Conservation (phyloP, 2,113 vertebrate species). For the Nerophis lumbriciformis region DNA sequence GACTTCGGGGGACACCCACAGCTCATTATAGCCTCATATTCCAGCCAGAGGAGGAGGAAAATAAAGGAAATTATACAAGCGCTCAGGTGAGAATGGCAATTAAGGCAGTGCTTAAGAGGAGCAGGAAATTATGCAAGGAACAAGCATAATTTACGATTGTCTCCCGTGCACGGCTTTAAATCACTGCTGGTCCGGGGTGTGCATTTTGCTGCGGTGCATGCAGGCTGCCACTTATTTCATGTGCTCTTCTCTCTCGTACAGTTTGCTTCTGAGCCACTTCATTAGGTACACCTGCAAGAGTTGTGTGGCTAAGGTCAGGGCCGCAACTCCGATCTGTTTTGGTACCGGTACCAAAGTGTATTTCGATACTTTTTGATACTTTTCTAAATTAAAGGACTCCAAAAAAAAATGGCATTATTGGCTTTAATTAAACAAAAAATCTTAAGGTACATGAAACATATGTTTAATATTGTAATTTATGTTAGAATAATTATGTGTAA, state of each 20-base stretch:
- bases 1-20: conserved; percentile 74
- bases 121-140: conserved; percentile 68
- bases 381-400: no score
- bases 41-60: conserved; percentile 70
- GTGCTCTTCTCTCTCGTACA: neutral
- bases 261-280: neutral
- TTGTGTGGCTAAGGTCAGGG: neutral
- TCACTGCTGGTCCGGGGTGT: conserved; percentile 56
- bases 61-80: conserved; percentile 75
- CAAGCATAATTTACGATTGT: conserved; percentile 68
- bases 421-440: no score
- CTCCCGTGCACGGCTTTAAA: conserved; percentile 67
- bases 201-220: conserved; percentile 21
- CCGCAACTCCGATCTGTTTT: no score
- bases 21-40: conserved; percentile 77
- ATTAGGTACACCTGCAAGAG: neutral
- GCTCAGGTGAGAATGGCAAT: conserved; percentile 79
- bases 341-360: no score
- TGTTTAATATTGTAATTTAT: no score
- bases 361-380: no score
- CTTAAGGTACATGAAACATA: no score
- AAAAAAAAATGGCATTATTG: no score
- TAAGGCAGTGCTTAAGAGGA: conserved; percentile 74
- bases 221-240: neutral
- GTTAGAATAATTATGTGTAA: no score